These are phyloP conservation scores for Platygyra sinensis DNA, from an alignment of 64 coral and sea anemone genomes.

Conservation along the genomic window DNA sequence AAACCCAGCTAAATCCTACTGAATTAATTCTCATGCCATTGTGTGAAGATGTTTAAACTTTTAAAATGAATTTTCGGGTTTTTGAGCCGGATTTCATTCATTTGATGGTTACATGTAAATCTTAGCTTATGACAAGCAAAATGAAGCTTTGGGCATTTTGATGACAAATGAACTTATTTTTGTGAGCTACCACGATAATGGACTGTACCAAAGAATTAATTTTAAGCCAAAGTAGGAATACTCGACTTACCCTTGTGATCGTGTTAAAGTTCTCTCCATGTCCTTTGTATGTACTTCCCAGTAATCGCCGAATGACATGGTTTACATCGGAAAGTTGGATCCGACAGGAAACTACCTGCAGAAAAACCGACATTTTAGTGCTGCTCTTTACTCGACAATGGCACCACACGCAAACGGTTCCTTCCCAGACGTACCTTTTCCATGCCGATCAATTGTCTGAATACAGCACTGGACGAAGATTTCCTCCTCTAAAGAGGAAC, in stretches of 20 bases:
- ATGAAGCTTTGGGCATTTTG: no score
- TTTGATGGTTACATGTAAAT: no score
- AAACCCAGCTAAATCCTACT: not conserved
- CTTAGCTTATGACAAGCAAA: no score
- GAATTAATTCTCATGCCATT: no score
- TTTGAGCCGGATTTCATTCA: no score
- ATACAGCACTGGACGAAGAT: slow-evolving; percentile 56
- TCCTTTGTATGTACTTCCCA: slow-evolving; percentile 31
- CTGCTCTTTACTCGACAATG: not conserved
- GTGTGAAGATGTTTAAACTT: no score
- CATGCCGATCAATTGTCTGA: slow-evolving; percentile 66
- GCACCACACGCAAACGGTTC: not conserved
- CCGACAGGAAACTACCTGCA: slow-evolving; percentile 14
- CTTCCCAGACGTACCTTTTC: slow-evolving; percentile 45
- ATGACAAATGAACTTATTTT: no score
- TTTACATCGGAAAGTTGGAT: slow-evolving; percentile 45
- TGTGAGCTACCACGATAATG: no score
- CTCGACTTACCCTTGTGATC: not conserved
- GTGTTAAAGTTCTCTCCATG: not conserved
- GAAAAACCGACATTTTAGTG: not conserved
- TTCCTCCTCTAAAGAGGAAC: slow-evolving; percentile 7
- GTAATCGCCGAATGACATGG: slow-evolving; percentile 19
- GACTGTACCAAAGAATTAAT: no score
- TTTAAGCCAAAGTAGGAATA: not conserved
- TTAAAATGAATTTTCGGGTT: no score